These are phyloP conservation scores for Laothoe populi DNA, from an alignment of 2,888 invertebrate species.

Conservation along the genomic window DNA sequence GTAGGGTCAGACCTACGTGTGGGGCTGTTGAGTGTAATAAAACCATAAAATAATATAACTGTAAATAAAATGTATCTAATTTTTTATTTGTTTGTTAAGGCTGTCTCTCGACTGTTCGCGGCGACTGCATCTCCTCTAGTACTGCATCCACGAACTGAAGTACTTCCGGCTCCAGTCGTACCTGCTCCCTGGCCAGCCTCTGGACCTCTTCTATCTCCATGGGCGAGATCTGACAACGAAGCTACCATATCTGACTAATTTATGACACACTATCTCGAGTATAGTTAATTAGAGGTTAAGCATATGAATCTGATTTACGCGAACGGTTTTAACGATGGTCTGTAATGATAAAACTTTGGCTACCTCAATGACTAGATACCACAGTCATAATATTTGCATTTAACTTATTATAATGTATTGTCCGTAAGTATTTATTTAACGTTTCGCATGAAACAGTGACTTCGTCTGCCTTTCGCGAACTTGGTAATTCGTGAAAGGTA, in stretches of 20 bases:
- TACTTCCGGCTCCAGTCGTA: conserved; percentile 69
- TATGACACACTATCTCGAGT: neutral
- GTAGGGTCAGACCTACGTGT: no score
- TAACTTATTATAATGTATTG: conserved; percentile 34
- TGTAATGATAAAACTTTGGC: conserved; percentile 31
- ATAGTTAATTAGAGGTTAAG: no score
- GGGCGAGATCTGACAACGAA: conserved; percentile 77
- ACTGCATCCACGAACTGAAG: conserved; percentile 75
- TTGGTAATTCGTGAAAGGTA: conserved; percentile 63
- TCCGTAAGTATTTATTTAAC: conserved; percentile 34
- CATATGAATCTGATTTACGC: neutral
- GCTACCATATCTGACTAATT: conserved; percentile 67
- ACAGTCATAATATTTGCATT: conserved; percentile 37
- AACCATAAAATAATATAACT: no score
- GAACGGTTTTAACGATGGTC: conserved; percentile 33
- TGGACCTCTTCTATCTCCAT: conserved; percentile 72
- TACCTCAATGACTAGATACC: conserved; percentile 41
- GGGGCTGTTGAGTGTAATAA: no score
- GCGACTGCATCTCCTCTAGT: conserved; percentile 74
- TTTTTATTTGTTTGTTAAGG: conserved; percentile 50
- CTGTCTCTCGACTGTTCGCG: conserved; percentile 72
- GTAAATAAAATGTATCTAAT: neutral
- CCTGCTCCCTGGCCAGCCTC: conserved; percentile 74
- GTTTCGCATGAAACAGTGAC: conserved; percentile 30
- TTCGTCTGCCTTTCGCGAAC: conserved; percentile 72